These are phyloP conservation scores for Ptychodera flava DNA, from an alignment of 35 echinoderm and acorn worm species.

Conservation along the genomic window DNA sequence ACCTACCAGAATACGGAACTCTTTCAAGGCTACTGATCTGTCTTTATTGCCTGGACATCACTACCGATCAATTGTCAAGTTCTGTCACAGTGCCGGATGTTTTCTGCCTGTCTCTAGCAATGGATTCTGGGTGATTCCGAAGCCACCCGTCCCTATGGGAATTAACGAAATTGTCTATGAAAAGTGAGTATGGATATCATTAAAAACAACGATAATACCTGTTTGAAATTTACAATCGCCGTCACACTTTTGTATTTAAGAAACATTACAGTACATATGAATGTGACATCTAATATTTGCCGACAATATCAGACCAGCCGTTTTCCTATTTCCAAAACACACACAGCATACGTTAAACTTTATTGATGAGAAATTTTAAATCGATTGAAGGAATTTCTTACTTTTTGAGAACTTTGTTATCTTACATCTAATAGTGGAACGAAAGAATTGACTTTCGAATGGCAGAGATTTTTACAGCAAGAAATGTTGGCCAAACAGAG, in stretches of 20 bases:
- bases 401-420: too few relatives aligned
- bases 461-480: neutral
- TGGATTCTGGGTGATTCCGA: slow-evolving; percentile 18
- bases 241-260: too few relatives aligned
- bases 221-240: too few relatives aligned
- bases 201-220: too few relatives aligned
- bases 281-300: too few relatives aligned
- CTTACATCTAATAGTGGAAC: neutral
- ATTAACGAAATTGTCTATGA: neutral
- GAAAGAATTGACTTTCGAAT: neutral
- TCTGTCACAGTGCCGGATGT: slow-evolving; percentile 18
- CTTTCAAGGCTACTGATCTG: neutral
- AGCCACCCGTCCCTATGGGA: neutral
- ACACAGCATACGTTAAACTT: too few relatives aligned
- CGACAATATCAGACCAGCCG: too few relatives aligned
- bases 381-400: too few relatives aligned
- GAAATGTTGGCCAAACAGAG: neutral
- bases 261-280: too few relatives aligned
- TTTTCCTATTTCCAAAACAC: too few relatives aligned
- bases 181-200: too few relatives aligned
- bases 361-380: too few relatives aligned
- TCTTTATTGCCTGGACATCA: slow-evolving; percentile 21
- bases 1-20: slow-evolving; percentile 9
- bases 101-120: slow-evolving; percentile 1
- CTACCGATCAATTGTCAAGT: slow-evolving; percentile 12